phyloP scores from a whole-genome alignment of 2,113 vertebrate genomes.

The Pterocles gutturalis region DNA sequence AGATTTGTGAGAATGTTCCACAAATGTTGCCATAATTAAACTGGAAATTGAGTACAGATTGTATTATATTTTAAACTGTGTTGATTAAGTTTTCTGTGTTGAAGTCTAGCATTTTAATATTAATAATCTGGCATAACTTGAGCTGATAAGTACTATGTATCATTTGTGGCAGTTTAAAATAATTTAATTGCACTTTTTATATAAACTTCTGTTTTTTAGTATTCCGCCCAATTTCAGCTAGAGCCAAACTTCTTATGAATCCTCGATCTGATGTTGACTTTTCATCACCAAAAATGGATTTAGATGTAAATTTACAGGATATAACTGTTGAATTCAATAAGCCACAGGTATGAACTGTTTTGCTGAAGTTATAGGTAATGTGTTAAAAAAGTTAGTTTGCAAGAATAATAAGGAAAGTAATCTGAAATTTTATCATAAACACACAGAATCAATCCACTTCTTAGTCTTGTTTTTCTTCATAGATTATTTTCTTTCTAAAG shows the following conservation, averaged over 20 bases:
- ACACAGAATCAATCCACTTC: background rate
- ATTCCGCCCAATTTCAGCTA: constrained; percentile 93
- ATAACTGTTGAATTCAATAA: constrained; percentile 93
- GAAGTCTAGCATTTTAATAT: background rate
- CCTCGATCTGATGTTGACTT: constrained; percentile 93
- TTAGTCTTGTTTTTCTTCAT: background rate
- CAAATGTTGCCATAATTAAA: background rate
- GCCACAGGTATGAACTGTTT: constrained; percentile 83
- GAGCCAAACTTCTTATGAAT: constrained; percentile 95
- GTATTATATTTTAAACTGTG: background rate
- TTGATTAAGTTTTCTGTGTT: background rate
- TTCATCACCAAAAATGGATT: constrained; percentile 91
- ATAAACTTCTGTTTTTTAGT: constrained; percentile 80
- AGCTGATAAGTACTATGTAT: background rate
- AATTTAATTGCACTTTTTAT: background rate
- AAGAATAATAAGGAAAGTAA: background rate
- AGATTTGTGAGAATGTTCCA: background rate
- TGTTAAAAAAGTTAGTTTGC: background rate
- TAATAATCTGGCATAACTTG: background rate
- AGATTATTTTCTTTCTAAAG: background rate
- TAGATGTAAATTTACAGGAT: constrained; percentile 89
- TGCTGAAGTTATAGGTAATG: background rate
- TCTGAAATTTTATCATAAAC: background rate
- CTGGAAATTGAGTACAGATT: background rate
- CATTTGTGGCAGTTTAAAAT: background rate